These are phyloP conservation scores for Sebastes iracundus DNA, from an alignment of 2,797 vertebrate genomes.

Conservation along the genomic window DNA sequence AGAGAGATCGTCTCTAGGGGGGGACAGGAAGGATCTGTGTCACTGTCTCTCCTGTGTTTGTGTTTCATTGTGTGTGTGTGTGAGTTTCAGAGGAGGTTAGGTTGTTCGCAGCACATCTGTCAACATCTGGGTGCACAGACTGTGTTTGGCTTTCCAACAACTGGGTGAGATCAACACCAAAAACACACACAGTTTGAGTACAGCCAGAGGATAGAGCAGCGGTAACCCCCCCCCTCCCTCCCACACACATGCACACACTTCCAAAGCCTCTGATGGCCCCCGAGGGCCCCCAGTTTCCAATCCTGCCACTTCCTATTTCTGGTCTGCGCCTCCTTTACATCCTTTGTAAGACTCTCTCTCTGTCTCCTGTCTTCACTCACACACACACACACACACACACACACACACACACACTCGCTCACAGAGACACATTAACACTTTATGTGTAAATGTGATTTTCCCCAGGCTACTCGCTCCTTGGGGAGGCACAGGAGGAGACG, in stretches of 20 bases:
- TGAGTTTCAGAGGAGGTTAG: constrained; percentile 43
- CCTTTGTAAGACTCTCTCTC: constrained; percentile 44
- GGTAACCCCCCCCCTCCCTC: constrained; percentile 5
- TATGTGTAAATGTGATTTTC: constrained; percentile 74
- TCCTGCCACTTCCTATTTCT: constrained; percentile 70
- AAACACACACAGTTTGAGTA: constrained; percentile 72
- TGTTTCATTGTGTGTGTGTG: background rate
- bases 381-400: constrained; percentile 5
- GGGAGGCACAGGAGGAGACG: constrained; percentile 64
- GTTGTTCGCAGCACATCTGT: constrained; percentile 80
- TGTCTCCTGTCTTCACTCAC: constrained; percentile 23
- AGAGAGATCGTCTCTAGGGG: constrained; percentile 43
- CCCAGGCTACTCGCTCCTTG: constrained; percentile 58
- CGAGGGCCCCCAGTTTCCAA: constrained; percentile 58
- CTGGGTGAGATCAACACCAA: constrained; percentile 77
- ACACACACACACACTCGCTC: constrained; percentile 24
- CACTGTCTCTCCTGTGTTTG: constrained; percentile 4
- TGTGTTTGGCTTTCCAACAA: constrained; percentile 85
- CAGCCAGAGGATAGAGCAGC: constrained; percentile 73
- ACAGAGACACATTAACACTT: constrained; percentile 60
- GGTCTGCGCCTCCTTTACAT: constrained; percentile 47
- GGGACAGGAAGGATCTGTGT: constrained; percentile 43
- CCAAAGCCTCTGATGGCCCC: constrained; percentile 65
- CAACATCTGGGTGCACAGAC: constrained; percentile 85
- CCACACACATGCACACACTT: constrained; percentile 21